These are phyloP conservation scores for Cantharis rufa DNA, from an alignment of 2,888 invertebrate genomes.

Conservation along the genomic window DNA sequence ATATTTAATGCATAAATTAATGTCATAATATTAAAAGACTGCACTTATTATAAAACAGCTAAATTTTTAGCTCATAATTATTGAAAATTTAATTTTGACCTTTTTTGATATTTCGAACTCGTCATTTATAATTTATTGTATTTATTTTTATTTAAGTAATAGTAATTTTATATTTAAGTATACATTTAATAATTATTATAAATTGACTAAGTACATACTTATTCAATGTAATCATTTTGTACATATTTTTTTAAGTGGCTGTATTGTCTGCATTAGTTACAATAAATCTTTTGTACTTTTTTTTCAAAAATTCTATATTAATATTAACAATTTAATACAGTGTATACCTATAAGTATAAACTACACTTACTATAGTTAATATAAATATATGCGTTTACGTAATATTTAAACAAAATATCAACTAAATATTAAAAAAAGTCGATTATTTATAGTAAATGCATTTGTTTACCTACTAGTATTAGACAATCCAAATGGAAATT, in stretches of 20 bases:
- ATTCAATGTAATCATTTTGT: not conserved
- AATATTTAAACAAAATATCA: no score
- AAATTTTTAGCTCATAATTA: slow-evolving; percentile 9
- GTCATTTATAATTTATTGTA: slow-evolving; percentile 23
- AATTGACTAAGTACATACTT: not conserved
- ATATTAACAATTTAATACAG: no score
- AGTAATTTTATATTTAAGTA: not conserved
- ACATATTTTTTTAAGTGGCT: not conserved
- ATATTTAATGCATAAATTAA: slow-evolving; percentile 2
- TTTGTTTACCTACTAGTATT: no score
- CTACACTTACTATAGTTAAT: no score
- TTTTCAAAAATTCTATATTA: not conserved
- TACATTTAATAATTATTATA: not conserved
- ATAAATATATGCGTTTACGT: no score
- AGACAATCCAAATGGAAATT: no score
- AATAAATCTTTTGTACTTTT: not conserved
- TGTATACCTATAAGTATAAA: no score
- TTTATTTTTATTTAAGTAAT: slow-evolving; percentile 6
- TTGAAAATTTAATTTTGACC: not conserved
- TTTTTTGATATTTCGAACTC: not conserved
- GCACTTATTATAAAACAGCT: slow-evolving; percentile 20
- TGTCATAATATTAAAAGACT: slow-evolving; percentile 11
- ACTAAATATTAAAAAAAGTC: no score
- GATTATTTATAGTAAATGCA: no score
- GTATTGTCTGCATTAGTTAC: not conserved